Evolutionary conservation across 2,113 vertebrate species (phyloP).

Genomic region (Amia ocellicauda): DNA sequence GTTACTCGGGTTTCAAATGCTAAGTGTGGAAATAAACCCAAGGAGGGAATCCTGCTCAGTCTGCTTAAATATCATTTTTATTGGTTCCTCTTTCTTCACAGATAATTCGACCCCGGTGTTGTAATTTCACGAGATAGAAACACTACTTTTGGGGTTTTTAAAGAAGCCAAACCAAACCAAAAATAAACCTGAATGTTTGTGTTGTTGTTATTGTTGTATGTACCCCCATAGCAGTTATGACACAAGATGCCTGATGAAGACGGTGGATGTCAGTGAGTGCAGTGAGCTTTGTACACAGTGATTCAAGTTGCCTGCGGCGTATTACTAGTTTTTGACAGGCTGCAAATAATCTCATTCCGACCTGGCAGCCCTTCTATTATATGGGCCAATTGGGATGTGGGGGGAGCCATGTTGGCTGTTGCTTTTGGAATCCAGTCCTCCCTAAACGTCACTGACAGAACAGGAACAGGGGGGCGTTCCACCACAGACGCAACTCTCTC

Average conservation of each 20-base stretch:
- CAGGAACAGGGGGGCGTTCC: not conserved
- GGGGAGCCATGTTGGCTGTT: constrained; percentile 2
- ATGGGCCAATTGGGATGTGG: not conserved
- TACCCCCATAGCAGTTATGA: not conserved
- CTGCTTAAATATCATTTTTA: not conserved
- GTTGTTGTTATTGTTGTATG: not conserved
- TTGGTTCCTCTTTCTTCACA: not conserved
- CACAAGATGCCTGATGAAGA: not conserved
- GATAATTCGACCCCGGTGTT: not conserved
- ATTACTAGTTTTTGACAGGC: not conserved
- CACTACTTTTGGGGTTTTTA: not conserved
- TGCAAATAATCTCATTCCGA: constrained; percentile 4
- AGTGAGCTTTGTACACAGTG: not conserved
- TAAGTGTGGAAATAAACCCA: not conserved
- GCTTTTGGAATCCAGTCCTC: not conserved
- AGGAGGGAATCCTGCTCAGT: not conserved
- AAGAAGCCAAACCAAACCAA: too few species aligned
- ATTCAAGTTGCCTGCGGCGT: not conserved
- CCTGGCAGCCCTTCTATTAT: not conserved
- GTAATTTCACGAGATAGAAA: not conserved
- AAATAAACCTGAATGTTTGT: too few species aligned
- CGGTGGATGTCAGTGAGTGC: not conserved
- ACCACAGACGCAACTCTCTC: not conserved
- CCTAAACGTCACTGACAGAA: not conserved
- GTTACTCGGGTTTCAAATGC: not conserved